Evolutionary conservation across 1,140 invertebrate genomes (phyloP).

Genomic region (Drosophila littoralis): DNA sequence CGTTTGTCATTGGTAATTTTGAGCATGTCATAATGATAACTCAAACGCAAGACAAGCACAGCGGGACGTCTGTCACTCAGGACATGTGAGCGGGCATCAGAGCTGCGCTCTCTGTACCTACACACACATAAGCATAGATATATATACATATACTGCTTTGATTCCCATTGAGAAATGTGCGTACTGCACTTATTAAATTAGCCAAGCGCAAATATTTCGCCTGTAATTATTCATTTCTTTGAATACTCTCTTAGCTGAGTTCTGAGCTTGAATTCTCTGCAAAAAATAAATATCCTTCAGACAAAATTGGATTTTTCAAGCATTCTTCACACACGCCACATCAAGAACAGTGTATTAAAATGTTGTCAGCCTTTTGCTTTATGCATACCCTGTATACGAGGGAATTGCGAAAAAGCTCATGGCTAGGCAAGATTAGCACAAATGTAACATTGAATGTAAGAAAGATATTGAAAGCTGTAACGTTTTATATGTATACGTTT

Average conservation of each 20-base stretch:
- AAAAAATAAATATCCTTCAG: neutral
- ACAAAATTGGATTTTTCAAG: neutral
- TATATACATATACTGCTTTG: neutral
- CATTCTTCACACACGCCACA: neutral
- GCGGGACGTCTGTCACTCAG: slow-evolving; percentile 23
- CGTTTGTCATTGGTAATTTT: slow-evolving; percentile 82
- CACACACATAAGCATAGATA: neutral
- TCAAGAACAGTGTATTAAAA: slow-evolving; percentile 15
- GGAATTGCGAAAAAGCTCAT: neutral
- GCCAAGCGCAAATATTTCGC: slow-evolving; percentile 49
- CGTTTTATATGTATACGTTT: too few relatives aligned
- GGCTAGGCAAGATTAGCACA: neutral
- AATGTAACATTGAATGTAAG: neutral
- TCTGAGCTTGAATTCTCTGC: neutral
- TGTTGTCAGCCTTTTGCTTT: slow-evolving; percentile 6
- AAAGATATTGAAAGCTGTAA: too few relatives aligned
- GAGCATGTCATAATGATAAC: slow-evolving; percentile 82
- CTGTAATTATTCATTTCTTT: slow-evolving; percentile 49
- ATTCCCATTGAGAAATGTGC: slow-evolving; percentile 6
- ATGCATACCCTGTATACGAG: neutral
- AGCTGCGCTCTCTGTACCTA: neutral
- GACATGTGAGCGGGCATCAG: slow-evolving; percentile 14
- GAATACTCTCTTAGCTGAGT: neutral
- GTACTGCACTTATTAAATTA: slow-evolving; percentile 64
- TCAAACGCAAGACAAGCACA: slow-evolving; percentile 58